Base-by-base conservation (phyloP, 2,888 invertebrate genomes). In the Scaptodrosophila latifasciaeformis region DNA sequence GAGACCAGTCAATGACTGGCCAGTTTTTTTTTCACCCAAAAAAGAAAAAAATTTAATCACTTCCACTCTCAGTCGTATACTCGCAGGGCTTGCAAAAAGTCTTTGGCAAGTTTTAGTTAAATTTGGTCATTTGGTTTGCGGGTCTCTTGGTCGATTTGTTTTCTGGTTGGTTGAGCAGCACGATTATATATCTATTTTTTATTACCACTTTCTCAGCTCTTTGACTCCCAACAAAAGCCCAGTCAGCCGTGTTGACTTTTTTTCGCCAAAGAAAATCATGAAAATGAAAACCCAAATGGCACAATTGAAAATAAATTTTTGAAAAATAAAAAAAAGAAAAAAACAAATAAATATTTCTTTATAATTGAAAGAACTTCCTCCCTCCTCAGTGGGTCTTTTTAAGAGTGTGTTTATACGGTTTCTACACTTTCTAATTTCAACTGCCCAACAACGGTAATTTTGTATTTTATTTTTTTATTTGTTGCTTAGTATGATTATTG, bases 1-100 rank as follows among this genome's bases (percentile, higher is more conserved):
- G 54, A 80, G 77, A 80, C 80, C 78, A 62, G 80, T 68, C 70
- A 55, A 55, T 60, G 70, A 54, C 59, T 54, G 52, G 54, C 50
- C 60, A 17, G 17, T 18, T 6, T 17, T 13, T 13, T n/a, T 37
- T 48, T 48, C 43, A 17, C 27, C 47, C 21, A 52, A 59, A 52
- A 51, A 43, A n/a, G 43, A 19, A 57, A 43, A 56, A 58, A 49
- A 67, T 62, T 50, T 60, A 39, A 12, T 50, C 31, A 30, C 7
- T 45, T 37, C 44, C 55, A 45, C 46, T 52, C 55, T 50, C 54
- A 37, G 35, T 35, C n/a, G n/a, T n/a, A n/a, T n/a, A n/a, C n/a
- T n/a, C n/a, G n/a, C n/a, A n/a, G n/a, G n/a, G n/a, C n/a, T n/a
- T n/a, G n/a, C n/a, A n/a, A n/a, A n/a, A n/a, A n/a, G n/a, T n/a